Base-by-base conservation (phyloP, 2,797 vertebrate species). In the Esox lucius region DNA sequence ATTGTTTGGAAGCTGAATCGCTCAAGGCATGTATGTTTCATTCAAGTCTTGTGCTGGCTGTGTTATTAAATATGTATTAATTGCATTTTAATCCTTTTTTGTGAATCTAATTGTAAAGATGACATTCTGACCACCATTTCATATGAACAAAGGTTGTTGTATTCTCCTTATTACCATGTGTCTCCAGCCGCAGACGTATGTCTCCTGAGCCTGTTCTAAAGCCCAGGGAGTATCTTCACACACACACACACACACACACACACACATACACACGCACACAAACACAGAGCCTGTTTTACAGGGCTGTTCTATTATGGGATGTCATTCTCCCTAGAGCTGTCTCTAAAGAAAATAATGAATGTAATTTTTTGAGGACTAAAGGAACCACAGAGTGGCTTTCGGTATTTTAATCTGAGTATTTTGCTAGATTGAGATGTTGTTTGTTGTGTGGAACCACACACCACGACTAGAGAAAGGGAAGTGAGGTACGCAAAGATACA, bases 381-480 rank as follows among this genome's bases (percentile, higher is more conserved):
- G 61, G 53, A 53, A 7, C 49, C 49, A 53, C 49, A 53, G 6
- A 49, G 1, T 53, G 16, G 7, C 17, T 53, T n/a, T n/a, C 16
- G 17, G 49, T 39, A 39, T 5, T 39, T 39, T 31, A 31, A 31
- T 35, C 5, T 39, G 53, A 56, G 53, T 22, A n/a, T 53, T 8
- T n/a, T 22, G 56, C 72, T 75, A 76, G 3, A 59, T 51, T 61
- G 31, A 35, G 77, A 72, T 79, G 86, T 72, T 69, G 75, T 86
- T 84, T 80, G 71, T 81, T 76, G 82, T 76, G 83, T 56, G 53
- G 74, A 64, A 79, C 70, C 82, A 69, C 74, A 78, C 51, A 69
- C 26, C 22, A 61, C 24, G 33, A 68, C 15, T 64, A 39, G 49
- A 28, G 22, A 6, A 31, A 22, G 24, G 17, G 7, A 7, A 3